These are phyloP conservation scores for Eulimnadia texana DNA, from an alignment of 1,140 invertebrate genomes.

Conservation along the genomic window DNA sequence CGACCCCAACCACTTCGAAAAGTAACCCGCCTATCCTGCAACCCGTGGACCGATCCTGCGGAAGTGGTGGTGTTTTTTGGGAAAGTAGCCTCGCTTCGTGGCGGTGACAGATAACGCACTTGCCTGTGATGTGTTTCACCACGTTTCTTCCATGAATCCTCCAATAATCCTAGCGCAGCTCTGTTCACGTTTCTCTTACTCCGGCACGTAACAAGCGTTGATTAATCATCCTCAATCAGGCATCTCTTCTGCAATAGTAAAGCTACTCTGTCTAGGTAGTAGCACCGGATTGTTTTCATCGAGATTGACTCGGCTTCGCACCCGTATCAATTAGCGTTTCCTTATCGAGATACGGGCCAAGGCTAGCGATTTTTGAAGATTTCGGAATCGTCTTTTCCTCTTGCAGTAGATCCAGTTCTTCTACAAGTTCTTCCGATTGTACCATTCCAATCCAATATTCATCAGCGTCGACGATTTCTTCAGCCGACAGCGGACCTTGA, in stretches of 20 bases:
- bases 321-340: not conserved
- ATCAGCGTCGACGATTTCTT: not conserved
- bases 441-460: not conserved
- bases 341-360: not conserved
- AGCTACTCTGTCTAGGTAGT: not conserved
- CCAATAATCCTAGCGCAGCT: slow-evolving; percentile 14
- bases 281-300: not conserved
- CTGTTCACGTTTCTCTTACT: not conserved
- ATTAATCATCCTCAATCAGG: not conserved
- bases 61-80: slow-evolving; percentile 19
- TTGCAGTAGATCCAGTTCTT: not conserved
- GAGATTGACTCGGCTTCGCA: not conserved
- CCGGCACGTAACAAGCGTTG: not conserved
- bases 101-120: slow-evolving; percentile 10
- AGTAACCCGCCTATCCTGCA: no score
- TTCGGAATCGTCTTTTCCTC: not conserved
- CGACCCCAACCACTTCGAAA: slow-evolving; percentile 27
- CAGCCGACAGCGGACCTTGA: not conserved
- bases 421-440: not conserved
- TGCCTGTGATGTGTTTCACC: not conserved
- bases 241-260: no score
- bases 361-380: not conserved
- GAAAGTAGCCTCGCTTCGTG: not conserved
- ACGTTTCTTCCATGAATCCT: slow-evolving; percentile 9
- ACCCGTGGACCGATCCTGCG: slow-evolving; percentile 19